Evolutionary conservation across 2,113 vertebrate genomes (phyloP).

Genomic region (Cichladusa arquata): DNA sequence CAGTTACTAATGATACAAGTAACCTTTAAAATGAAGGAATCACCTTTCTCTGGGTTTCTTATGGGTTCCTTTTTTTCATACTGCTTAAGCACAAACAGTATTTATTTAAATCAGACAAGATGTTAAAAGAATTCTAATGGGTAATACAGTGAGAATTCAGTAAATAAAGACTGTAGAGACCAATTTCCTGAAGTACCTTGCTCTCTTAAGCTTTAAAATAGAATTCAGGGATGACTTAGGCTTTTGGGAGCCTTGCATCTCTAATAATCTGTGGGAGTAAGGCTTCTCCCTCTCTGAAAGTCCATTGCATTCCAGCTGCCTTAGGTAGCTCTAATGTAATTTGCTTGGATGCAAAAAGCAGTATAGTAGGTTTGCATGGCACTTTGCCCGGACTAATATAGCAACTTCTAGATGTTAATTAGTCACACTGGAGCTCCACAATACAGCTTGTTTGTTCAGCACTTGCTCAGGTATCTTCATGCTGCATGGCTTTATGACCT

Average conservation of each 20-base stretch:
- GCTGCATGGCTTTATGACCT: background rate
- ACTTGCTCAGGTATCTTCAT: conserved; percentile 16
- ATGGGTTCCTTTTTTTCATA: background rate
- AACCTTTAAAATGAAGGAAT: background rate
- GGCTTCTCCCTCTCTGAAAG: background rate
- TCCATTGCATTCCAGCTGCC: background rate
- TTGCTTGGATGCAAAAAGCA: conserved; percentile 4
- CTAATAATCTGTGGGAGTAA: background rate
- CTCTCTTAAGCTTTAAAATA: background rate
- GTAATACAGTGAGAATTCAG: background rate
- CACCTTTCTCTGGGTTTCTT: background rate
- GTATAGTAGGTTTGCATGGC: conserved; percentile 18
- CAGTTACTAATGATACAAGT: background rate
- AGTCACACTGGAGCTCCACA: conserved; percentile 38
- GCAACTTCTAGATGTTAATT: conserved; percentile 54
- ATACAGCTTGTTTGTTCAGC: conserved; percentile 48
- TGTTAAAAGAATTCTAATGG: background rate
- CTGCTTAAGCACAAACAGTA: background rate
- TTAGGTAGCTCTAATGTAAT: conserved; percentile 17
- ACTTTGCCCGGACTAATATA: conserved; percentile 36
- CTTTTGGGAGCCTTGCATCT: background rate
- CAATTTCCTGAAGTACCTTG: background rate
- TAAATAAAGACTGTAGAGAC: background rate
- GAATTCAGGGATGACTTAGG: background rate
- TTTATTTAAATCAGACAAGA: background rate